Evolutionary conservation across 2,797 vertebrate genomes (phyloP).

Genomic region (Cirrhinus molitorella): DNA sequence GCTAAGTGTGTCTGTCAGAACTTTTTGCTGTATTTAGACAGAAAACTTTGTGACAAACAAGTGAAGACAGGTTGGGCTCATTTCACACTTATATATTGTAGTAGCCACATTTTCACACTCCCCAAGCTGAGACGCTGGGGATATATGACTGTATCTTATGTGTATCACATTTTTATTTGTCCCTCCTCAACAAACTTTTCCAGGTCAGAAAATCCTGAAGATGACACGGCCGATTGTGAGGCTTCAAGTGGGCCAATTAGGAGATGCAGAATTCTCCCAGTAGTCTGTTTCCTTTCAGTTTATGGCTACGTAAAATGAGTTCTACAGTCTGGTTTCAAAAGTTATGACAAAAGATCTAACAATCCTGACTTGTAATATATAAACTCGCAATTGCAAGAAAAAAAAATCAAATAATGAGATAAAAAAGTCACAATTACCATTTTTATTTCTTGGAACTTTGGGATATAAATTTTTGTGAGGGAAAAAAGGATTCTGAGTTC

Average conservation of each 20-base stretch:
- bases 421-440: background rate
- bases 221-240: slow-evolving; percentile 23
- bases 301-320: background rate
- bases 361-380: background rate
- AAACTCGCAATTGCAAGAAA: background rate
- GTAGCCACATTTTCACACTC: slow-evolving; percentile 39
- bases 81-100: slow-evolving; percentile 39
- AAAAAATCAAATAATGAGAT: background rate
- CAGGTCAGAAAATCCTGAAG: slow-evolving; percentile 26
- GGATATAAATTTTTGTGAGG: background rate
- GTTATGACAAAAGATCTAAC: background rate
- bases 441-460: background rate
- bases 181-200: slow-evolving; percentile 30
- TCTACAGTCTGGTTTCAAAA: background rate
- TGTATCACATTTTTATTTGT: slow-evolving; percentile 30
- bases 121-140: slow-evolving; percentile 24
- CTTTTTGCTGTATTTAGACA: background rate
- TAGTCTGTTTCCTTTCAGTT: background rate
- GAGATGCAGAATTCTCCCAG: background rate
- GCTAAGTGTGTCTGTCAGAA: slow-evolving; percentile 1
- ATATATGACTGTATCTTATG: slow-evolving; percentile 20
- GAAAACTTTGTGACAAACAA: slow-evolving; percentile 37
- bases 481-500: background rate
- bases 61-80: slow-evolving; percentile 46
- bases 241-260: slow-evolving; percentile 30